Conservation (phyloP, 2,888 invertebrate species). For the Stegana nigrithorax region DNA sequence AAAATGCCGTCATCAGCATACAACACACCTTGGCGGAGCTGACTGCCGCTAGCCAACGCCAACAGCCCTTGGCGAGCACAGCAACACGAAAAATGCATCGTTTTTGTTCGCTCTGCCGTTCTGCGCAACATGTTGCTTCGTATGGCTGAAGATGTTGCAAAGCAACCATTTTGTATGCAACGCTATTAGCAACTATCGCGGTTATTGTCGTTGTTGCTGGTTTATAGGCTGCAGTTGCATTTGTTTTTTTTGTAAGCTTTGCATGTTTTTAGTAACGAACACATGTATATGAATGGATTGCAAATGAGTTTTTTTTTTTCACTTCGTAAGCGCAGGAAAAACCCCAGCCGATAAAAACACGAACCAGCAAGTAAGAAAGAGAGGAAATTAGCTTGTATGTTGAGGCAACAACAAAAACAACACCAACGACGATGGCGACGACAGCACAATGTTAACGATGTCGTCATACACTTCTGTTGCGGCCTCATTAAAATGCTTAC, state of each 20-base stretch:
- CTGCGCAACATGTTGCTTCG: conserved; percentile 12
- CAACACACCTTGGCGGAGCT: no score
- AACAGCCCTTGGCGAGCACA: no score
- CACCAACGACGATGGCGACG: background rate
- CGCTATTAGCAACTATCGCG: no score
- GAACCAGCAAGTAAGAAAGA: no score
- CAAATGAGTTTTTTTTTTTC: background rate
- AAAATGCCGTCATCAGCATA: no score
- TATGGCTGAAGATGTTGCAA: no score
- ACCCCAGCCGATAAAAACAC: background rate
- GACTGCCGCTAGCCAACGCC: no score
- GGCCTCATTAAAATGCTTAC: background rate
- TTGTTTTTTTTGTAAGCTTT: background rate
- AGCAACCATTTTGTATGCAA: no score
- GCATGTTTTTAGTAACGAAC: background rate
- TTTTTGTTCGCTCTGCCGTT: no score
- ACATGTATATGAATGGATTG: conserved; percentile 4
- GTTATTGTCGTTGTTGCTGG: background rate
- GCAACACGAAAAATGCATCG: no score
- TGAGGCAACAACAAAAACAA: background rate
- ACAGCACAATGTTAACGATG: background rate
- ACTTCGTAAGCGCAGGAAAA: conserved; percentile 1
- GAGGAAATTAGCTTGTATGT: no score
- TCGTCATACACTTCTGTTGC: background rate
- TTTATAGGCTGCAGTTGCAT: background rate